Conservation (phyloP, 2,113 vertebrate genomes). For the Hydropotes inermis region DNA sequence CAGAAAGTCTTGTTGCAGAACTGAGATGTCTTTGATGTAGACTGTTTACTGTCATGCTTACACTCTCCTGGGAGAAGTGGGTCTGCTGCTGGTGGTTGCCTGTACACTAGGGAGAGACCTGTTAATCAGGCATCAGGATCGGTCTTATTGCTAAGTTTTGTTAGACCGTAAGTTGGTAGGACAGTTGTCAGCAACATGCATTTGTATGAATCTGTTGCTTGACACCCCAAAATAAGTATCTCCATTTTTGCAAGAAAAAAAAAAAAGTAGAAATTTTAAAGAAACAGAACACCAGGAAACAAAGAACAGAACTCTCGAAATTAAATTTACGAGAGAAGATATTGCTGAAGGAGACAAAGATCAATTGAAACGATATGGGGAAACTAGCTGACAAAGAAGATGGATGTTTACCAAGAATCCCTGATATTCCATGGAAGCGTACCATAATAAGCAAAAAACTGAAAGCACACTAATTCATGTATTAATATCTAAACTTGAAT, state of each 20-base stretch:
- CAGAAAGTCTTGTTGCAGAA: conserved; percentile 48
- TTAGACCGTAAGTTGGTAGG: background rate
- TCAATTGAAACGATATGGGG: background rate
- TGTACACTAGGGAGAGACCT: conserved; percentile 6
- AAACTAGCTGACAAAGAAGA: background rate
- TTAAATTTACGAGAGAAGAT: background rate
- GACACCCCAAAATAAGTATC: background rate
- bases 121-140: conserved; percentile 37
- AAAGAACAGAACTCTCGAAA: background rate
- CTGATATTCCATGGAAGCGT: background rate
- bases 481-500: background rate
- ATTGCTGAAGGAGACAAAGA: background rate
- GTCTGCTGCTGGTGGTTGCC: background rate
- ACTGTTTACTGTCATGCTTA: conserved; percentile 50
- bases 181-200: background rate
- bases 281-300: background rate
- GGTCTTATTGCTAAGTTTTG: background rate
- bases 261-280: background rate
- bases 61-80: conserved; percentile 42
- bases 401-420: background rate
- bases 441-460: background rate
- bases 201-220: conserved; percentile 14
- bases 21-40: conserved; percentile 57
- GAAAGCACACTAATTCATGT: background rate
- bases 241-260: background rate